Conservation (phyloP, 1,140 invertebrate genomes). For the Homarus americanus region DNA sequence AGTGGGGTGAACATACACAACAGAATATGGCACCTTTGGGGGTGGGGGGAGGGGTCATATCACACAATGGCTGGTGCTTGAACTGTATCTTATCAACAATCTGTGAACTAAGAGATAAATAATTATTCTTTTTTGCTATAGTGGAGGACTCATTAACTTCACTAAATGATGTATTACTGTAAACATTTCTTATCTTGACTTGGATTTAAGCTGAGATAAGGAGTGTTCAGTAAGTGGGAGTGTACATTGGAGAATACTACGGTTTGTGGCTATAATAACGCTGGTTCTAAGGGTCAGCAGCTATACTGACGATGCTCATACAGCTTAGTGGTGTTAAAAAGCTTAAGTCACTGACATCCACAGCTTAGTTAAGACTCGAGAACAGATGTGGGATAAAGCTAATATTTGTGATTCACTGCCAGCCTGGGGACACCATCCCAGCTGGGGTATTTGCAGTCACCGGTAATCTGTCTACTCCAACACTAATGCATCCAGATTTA, state of each 20-base stretch:
- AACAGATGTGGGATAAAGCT: slow-evolving; percentile 5
- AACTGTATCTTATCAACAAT: not conserved
- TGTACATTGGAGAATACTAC: not conserved
- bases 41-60: too few relatives aligned
- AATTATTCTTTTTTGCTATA: too few relatives aligned
- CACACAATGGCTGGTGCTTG: not conserved
- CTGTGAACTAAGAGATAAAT: too few relatives aligned
- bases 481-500: slow-evolving; percentile 6
- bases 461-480: not conserved
- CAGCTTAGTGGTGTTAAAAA: slow-evolving; percentile 12
- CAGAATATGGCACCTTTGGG: slow-evolving; percentile 2
- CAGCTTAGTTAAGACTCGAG: not conserved
- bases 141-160: not conserved
- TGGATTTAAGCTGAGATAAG: not conserved
- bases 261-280: not conserved
- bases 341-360: not conserved
- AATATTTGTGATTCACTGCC: not conserved
- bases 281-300: not conserved
- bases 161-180: not conserved
- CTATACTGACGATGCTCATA: not conserved
- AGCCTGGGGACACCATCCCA: not conserved
- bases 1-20: not conserved
- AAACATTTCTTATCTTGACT: not conserved
- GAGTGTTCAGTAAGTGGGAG: not conserved
- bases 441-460: not conserved